phyloP scores from a whole-genome alignment of 1,140 invertebrate genomes.

The Aphaenogaster ashmeadi region DNA sequence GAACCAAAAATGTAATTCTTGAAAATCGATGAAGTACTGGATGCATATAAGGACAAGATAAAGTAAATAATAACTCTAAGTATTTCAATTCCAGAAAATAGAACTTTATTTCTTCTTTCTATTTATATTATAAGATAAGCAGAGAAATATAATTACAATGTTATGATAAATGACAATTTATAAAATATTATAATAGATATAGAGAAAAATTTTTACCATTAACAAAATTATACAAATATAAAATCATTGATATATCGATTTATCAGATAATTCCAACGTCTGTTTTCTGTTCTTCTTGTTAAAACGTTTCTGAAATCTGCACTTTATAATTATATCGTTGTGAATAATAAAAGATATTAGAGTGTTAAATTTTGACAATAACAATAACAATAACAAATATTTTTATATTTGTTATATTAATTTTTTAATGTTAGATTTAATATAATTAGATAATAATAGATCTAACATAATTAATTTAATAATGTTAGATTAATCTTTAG shows the following conservation, averaged over 20 bases:
- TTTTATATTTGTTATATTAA: neutral
- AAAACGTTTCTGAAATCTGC: neutral
- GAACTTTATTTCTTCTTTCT: neutral
- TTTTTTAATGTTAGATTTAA: too few species aligned
- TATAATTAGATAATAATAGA: too few species aligned
- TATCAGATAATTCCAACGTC: neutral
- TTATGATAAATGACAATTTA: neutral
- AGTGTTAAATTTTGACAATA: too few species aligned
- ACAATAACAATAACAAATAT: neutral
- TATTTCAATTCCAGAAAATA: neutral
- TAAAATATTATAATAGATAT: neutral
- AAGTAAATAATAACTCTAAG: too few species aligned
- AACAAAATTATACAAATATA: neutral
- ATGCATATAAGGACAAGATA: too few species aligned
- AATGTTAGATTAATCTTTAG: too few species aligned
- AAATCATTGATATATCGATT: neutral
- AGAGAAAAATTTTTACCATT: neutral
- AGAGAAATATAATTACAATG: neutral
- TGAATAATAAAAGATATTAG: neutral
- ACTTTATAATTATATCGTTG: neutral
- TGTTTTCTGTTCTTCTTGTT: neutral
- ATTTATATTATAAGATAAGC: neutral
- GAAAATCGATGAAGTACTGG: too few species aligned
- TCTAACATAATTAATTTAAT: too few species aligned
- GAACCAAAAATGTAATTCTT: too few species aligned